These are phyloP conservation scores for Spodoptera frugiperda DNA, from an alignment of 1,140 invertebrate species.

Conservation along the genomic window DNA sequence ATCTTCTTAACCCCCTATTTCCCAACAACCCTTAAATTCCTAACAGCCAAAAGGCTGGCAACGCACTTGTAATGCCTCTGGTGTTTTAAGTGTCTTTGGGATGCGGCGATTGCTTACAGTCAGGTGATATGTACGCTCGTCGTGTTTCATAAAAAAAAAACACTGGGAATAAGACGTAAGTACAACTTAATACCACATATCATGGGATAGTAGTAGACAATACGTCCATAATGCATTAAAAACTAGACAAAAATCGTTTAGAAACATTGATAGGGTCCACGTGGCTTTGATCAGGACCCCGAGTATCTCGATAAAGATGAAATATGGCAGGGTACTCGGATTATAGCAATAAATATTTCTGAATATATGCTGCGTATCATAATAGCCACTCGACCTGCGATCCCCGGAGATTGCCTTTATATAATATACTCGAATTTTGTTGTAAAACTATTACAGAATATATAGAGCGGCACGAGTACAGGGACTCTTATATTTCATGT, in stretches of 20 bases:
- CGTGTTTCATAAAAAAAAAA: no score
- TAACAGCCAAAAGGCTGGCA: no score
- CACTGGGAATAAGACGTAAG: no score
- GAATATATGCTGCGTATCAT: constrained; percentile 56
- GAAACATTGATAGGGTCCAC: constrained; percentile 41
- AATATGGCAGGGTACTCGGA: constrained; percentile 59
- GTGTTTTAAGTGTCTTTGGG: no score
- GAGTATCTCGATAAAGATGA: constrained; percentile 57
- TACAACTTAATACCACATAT: no score
- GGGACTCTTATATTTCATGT: constrained; percentile 2
- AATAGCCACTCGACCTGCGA: constrained; percentile 39
- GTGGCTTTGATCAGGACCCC: constrained; percentile 51
- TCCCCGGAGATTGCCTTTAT: constrained; percentile 45
- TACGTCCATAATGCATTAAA: no score
- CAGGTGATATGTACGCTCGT: no score
- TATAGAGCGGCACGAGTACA: constrained; percentile 12
- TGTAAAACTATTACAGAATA: constrained; percentile 39
- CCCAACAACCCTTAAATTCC: no score
- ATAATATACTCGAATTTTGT: constrained; percentile 41
- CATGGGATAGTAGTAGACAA: no score
- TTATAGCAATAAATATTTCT: constrained; percentile 61
- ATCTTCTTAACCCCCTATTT: no score
- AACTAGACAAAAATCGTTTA: constrained; percentile 19
- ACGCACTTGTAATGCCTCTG: no score
- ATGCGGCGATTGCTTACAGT: no score